Evolutionary conservation across 64 coral and sea anemone species (phyloP), one percentile per base, ranked within the genome.

Genomic region (Actinia tenebrosa): DNA sequence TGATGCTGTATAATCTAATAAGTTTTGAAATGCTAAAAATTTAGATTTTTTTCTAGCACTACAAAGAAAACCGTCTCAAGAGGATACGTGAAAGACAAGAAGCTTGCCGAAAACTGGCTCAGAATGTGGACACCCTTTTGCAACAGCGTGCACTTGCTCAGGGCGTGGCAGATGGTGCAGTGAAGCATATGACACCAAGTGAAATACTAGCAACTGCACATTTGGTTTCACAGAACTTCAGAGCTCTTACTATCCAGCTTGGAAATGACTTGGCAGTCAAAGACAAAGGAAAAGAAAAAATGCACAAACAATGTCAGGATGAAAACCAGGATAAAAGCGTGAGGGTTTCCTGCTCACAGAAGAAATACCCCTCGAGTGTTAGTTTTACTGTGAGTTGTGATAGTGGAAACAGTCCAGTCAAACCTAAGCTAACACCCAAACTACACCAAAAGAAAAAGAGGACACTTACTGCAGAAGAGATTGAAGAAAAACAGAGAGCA

Each of bases 31-130:
- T 10, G 11, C 20, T 66, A 3, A 66, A 66, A 7, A 0, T 80
- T 18, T 30, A 16, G 18, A 60, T 80, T 16, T 69, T 72, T 82
- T 22, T 16, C 61, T 80, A 95, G 93, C 50, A 95, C 88, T 77
- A 68, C 37, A n/a, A 79, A 66, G 86, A 91, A 72, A 64, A 91
- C 15, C 78, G 53, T 82, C 71, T 95, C 4, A 64, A 86, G 56
- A 95, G 86, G 72, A 95, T 92, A 27, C 91, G 89, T 80, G 81
- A 88, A 44, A 77, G 91, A 79, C 91, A 92, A 85, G 91, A 92
- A 71, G 91, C 86, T 19, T 87, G 86, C 44, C 84, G 80, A 86
- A 92, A 89, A 80, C 87, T 92, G 27, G 91, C 91, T 50, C 79
- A 92, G 13, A 89, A 92, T 79, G 91, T 92, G 27, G 91, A 92